Base-by-base conservation (phyloP, 1,140 invertebrate genomes). In the Drosophila teissieri region DNA sequence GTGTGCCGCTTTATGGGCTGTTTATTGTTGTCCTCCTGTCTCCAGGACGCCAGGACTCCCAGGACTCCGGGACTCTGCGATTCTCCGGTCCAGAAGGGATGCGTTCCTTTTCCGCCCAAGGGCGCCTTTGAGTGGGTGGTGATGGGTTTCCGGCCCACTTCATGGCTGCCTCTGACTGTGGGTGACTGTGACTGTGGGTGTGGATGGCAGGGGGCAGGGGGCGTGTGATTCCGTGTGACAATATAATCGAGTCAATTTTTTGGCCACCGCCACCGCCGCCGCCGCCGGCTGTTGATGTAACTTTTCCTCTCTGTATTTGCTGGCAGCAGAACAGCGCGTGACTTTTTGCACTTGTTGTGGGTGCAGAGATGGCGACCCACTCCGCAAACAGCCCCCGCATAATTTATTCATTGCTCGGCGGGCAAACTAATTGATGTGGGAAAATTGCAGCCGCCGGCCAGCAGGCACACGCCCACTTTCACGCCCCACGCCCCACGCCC, bases 161-260 rank as follows among this genome's bases (percentile, higher is more conserved):
- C 36, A 37, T 37, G 36, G 2, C n/a, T n/a, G n/a, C n/a, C n/a
- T n/a, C n/a, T n/a, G n/a, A n/a, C n/a, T n/a, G n/a, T n/a, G n/a
- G n/a, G 19, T 19, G 19, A 19, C 19, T 19, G 2, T 19, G 19
- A 19, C 19, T 19, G 4, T 37, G 12, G 12, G 1, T 37, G 34
- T 19, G 51, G 34, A 39, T 5, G 52, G 46, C 14, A 3, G 22
- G 17, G 45, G 6, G 46, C 0, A 27, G 31, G 40, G 40, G 77
- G 17, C 58, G 77, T 31, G 62, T 57, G 63, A 67, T 67, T 67
- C 45, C 36, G 56, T 51, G 31, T 73, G 77, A 84, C 85, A 82
- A 91, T 79, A 89, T 91, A 91, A 91, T 91, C 89, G 88, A 91
- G 89, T 91, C 89, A 91, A 91, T 91, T 91, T 90, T 89, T 64